These are phyloP conservation scores for Allolobophora icterica DNA, from an alignment of 2,888 invertebrate species.

Conservation along the genomic window DNA sequence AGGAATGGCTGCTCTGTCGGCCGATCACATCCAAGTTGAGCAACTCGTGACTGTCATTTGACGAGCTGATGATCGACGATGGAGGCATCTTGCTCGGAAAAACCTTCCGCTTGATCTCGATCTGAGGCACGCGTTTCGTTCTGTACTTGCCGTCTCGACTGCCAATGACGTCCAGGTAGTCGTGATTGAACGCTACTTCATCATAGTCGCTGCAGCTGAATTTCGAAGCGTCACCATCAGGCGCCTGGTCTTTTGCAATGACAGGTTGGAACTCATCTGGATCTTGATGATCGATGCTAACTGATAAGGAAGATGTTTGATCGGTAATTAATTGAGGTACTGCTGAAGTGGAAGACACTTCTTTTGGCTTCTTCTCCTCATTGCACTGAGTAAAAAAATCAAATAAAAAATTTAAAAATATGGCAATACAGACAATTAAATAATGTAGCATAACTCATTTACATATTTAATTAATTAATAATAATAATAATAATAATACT, in stretches of 20 bases:
- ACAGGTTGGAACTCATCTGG: neutral
- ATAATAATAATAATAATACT: too few species aligned
- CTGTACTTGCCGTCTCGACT: slow-evolving; percentile 60
- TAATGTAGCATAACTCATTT: too few species aligned
- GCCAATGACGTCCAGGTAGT: slow-evolving; percentile 59
- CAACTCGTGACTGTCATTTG: slow-evolving; percentile 57
- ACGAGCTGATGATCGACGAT: slow-evolving; percentile 58
- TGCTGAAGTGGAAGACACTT: slow-evolving; percentile 32
- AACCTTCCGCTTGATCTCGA: slow-evolving; percentile 62
- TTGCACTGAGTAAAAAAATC: neutral
- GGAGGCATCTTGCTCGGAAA: slow-evolving; percentile 51
- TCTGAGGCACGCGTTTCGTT: slow-evolving; percentile 49
- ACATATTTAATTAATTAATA: too few species aligned
- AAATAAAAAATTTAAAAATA: neutral
- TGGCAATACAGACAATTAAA: too few species aligned
- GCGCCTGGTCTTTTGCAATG: slow-evolving; percentile 33
- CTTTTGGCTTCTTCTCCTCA: neutral
- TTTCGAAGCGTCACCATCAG: slow-evolving; percentile 31
- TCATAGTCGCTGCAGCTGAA: slow-evolving; percentile 29
- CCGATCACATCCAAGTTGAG: slow-evolving; percentile 34
- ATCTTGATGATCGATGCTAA: neutral
- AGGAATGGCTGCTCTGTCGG: neutral
- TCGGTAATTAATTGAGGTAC: neutral
- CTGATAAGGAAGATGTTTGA: neutral
- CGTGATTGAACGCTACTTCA: slow-evolving; percentile 49